Percentiles rank a stretch among this genome's conserved stretches.
These are phyloP conservation scores for Myxocyprinus asiaticus DNA, from an alignment of 2,113 vertebrate genomes.

Conservation along the genomic window DNA sequence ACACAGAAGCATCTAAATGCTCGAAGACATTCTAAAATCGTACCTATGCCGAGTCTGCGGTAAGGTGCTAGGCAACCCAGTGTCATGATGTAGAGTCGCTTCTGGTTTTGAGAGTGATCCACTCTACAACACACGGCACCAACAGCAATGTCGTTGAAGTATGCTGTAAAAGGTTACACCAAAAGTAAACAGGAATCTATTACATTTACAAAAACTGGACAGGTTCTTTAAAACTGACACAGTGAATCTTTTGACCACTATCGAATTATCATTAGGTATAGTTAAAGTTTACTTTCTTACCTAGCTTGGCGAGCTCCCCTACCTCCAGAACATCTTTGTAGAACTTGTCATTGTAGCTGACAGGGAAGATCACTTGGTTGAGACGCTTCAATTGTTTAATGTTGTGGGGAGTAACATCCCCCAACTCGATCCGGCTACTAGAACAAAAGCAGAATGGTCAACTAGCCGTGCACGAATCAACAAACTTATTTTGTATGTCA, in stretches of 20 bases:
- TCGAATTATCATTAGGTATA: not conserved
- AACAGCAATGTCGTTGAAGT: slow-evolving; percentile 99
- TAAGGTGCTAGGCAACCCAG: slow-evolving; percentile 98
- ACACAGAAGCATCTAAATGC: not conserved
- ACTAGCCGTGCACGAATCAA: slow-evolving; percentile 54
- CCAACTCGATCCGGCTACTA: slow-evolving; percentile 99
- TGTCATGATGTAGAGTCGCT: slow-evolving; percentile 99
- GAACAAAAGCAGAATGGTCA: slow-evolving; percentile 96
- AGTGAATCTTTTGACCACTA: too few relatives aligned
- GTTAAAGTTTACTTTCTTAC: slow-evolving; percentile 65
- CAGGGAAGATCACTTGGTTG: slow-evolving; percentile 99
- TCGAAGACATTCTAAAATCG: slow-evolving; percentile 33
- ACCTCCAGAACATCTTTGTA: slow-evolving; percentile 99
- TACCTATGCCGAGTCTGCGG: slow-evolving; percentile 98
- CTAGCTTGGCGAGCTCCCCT: slow-evolving; percentile 97
- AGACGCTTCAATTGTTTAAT: slow-evolving; percentile 98
- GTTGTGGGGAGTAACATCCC: slow-evolving; percentile 99
- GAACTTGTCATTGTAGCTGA: slow-evolving; percentile 99
- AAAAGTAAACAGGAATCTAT: not conserved
- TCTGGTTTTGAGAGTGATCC: slow-evolving; percentile 99
- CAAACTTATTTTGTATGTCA: too few relatives aligned
- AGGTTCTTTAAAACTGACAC: not conserved
- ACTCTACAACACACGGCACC: slow-evolving; percentile 98
- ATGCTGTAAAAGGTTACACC: slow-evolving; percentile 76
- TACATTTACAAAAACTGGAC: not conserved